phyloP scores from a whole-genome alignment of 2,113 vertebrate species.

The Upupa epops region DNA sequence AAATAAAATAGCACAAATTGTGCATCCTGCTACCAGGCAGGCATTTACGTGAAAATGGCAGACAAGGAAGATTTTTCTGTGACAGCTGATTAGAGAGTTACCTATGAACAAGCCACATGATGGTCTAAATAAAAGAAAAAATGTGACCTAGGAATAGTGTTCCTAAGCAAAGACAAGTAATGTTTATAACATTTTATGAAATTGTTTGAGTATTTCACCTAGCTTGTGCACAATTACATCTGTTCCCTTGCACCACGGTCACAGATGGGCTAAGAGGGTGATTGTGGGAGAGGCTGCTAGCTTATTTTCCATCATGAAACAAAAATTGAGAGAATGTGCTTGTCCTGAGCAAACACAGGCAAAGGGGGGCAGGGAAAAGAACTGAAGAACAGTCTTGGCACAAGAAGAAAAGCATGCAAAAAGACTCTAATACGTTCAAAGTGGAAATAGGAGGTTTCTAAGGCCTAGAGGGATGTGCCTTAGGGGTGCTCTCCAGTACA shows the following conservation, averaged over 20 bases:
- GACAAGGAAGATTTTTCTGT: background rate
- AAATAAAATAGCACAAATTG: background rate
- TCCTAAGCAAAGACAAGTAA: background rate
- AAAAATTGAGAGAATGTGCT: rapidly evolving
- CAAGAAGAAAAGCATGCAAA: background rate
- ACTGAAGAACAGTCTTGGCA: background rate
- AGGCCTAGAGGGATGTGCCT: background rate
- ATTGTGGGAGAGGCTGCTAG: background rate
- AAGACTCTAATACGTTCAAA: background rate
- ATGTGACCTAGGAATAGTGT: background rate
- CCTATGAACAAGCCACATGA: background rate
- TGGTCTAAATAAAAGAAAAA: background rate
- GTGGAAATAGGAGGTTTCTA: background rate
- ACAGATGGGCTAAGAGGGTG: background rate
- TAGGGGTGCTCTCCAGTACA: background rate
- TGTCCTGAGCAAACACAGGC: background rate
- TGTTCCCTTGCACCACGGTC: background rate
- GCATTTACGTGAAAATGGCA: background rate
- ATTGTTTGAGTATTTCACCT: background rate
- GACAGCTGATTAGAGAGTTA: background rate
- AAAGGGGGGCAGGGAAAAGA: background rate
- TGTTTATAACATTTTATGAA: background rate
- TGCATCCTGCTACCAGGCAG: background rate
- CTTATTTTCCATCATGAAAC: rapidly evolving
- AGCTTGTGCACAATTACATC: background rate